These are phyloP conservation scores for Drosophila quadrilineata DNA, from an alignment of 1,140 invertebrate species.

Conservation along the genomic window DNA sequence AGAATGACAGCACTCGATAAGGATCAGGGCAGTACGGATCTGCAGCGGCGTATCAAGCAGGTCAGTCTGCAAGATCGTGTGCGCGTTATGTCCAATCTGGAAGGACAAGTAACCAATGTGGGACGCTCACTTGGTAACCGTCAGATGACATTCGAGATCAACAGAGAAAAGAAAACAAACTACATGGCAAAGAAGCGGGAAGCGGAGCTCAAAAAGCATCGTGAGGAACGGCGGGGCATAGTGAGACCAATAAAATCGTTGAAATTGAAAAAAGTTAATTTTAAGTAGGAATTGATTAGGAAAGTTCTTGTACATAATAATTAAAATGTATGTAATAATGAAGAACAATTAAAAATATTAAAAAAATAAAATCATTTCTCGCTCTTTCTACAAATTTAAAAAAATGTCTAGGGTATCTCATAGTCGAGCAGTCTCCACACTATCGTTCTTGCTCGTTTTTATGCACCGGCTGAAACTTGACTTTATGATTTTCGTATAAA, in stretches of 20 bases:
- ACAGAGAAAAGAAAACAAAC: slow-evolving; percentile 82
- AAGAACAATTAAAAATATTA: no score
- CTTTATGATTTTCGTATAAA: slow-evolving; percentile 55
- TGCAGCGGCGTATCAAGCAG: slow-evolving; percentile 82
- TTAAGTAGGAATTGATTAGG: slow-evolving; percentile 59
- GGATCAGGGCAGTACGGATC: slow-evolving; percentile 30
- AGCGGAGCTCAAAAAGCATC: slow-evolving; percentile 84
- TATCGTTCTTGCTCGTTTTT: slow-evolving; percentile 15
- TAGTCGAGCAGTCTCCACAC: slow-evolving; percentile 36
- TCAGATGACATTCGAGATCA: slow-evolving; percentile 89
- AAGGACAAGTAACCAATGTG: slow-evolving; percentile 84
- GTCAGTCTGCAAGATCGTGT: slow-evolving; percentile 88
- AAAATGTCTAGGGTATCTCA: no score
- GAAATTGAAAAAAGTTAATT: slow-evolving; percentile 75
- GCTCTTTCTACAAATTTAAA: no score
- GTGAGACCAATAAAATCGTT: slow-evolving; percentile 85
- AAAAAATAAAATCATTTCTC: no score
- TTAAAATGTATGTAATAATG: slow-evolving; percentile 40
- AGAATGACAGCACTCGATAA: slow-evolving; percentile 47
- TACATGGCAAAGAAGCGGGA: slow-evolving; percentile 81
- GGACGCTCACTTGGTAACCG: slow-evolving; percentile 85
- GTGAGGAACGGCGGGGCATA: slow-evolving; percentile 87
- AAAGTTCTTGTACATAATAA: slow-evolving; percentile 30
- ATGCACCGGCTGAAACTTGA: slow-evolving; percentile 16
- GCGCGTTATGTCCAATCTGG: slow-evolving; percentile 82